Evolutionary conservation across 2,888 invertebrate genomes (phyloP), one percentile per base, ranked within the genome.

Genomic region (Tromatobia lineatoria): DNA sequence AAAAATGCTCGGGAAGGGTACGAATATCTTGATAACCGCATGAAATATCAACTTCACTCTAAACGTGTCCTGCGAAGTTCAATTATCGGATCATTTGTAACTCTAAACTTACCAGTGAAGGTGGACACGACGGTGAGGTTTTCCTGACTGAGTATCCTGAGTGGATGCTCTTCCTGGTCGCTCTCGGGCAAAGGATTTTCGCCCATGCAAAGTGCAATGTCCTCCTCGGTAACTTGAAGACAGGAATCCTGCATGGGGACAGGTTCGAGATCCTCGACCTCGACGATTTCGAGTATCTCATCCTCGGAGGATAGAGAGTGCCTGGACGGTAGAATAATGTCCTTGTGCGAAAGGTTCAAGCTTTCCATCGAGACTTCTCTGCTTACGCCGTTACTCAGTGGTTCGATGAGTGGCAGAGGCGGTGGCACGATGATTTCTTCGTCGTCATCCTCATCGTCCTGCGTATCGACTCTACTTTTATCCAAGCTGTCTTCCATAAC

Each of bases 221-320:
- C 98, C 94, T 98, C 98, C 94, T 98, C 98, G 7, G 98, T 98
- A 74, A 98, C 98, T 95, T 98, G 98, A 76, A 98, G 95, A 89
- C 98, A 98, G 82, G 96, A 96, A 93, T 97, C 98, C 94, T 97
- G 97, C 95, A 96, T 98, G 67, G 97, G 97, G 20, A 98, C 98
- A 13, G 97, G 97, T 93, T 97, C 97, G 88, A 96, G 95, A 93
- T 97, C 97, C 91, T 97, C 97, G 10, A 97, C 96, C 94, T 97
- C 97, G 87, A 97, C 96, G 85, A 97, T 97, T 94, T 97, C 97
- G 90, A 97, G 94, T 85, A 97, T 96, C 92, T 96, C 96, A 90
- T 97, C 96, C 87, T 96, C 96, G n/a, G 94, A 93, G 57, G 95
- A 95, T 87, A 95, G 93, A 84, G 95, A 95, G 77, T 95, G 95